These are phyloP conservation scores for Setipinna tenuifilis DNA, from an alignment of 2,797 vertebrate genomes.

Conservation along the genomic window DNA sequence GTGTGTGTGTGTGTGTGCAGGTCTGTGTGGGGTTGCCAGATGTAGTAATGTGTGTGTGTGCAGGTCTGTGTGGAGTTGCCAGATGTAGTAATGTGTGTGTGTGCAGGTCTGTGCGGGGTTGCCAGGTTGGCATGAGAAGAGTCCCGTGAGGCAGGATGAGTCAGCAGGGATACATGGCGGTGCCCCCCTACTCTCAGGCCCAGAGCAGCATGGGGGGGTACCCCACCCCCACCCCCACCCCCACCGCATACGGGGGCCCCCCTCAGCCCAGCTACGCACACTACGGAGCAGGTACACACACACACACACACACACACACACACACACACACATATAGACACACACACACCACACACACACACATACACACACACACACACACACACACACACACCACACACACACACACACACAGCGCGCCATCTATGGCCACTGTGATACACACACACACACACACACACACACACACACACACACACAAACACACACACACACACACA, in stretches of 20 bases:
- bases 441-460: slow-evolving; percentile 64
- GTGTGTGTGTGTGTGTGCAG: too few species aligned
- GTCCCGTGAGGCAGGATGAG: slow-evolving; percentile 78
- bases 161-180: slow-evolving; percentile 92
- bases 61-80: slow-evolving; percentile 5
- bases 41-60: background rate
- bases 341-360: too few species aligned
- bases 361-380: too few species aligned
- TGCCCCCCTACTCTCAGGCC: slow-evolving; percentile 90
- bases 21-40: too few species aligned
- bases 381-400: too few species aligned
- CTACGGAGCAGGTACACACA: slow-evolving; percentile 80
- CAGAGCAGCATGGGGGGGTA: slow-evolving; percentile 87
- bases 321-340: too few species aligned
- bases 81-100: slow-evolving; percentile 3
- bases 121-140: slow-evolving; percentile 71
- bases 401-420: too few species aligned
- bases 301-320: slow-evolving; percentile 55
- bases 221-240: too few species aligned
- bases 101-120: background rate
- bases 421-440: too few species aligned
- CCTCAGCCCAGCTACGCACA: slow-evolving; percentile 82
- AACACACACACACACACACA: too few species aligned
- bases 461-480: too few species aligned
- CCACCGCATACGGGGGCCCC: slow-evolving; percentile 75